Evolutionary conservation across 1,140 invertebrate genomes (phyloP), one percentile per base, ranked within the genome.

Genomic region (Akabosia matsudoensis): DNA sequence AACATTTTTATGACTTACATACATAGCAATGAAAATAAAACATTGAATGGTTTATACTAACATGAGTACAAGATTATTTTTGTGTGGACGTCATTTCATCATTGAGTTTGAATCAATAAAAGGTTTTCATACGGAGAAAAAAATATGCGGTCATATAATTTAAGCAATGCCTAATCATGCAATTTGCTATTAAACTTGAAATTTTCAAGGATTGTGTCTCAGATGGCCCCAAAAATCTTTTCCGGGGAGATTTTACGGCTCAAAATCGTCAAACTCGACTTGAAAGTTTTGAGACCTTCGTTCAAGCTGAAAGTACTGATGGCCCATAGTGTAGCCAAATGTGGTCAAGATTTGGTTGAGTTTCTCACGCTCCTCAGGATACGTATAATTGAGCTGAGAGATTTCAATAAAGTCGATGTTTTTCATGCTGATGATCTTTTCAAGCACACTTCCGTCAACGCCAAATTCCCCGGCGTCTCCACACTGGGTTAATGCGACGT

Each of bases 351-450:
- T 80, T 51, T 61, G 2, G 56, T 80, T 77, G 0, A 80, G 71
- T 37, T 80, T 78, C 14, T 73, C 24, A 14, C 74, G 52, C 61
- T 80, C 79, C 24, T 73, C 74, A 10, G 30, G 16, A 71, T 79
- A 70, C 16, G 61, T 51, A 54, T 54, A 77, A 52, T 80, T 80
- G 0, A 80, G 33, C 0, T 67, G 30, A 4, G 77, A 79, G 33
- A 79, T 79, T 37, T 80, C 79, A 73, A 80, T 75, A 37, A 80
- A 80, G 16, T 33, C 26, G 0, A 79, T 54, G 2, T 30, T 34
- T 3, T 72, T 70, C 22, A 80, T 26, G 2, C 1, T 13, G 24
- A 80, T 75, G 24, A 80, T 72, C 52, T 70, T 75, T 31, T 80
- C 75, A 13, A 80, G 45, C 10, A 80, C 77, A 0, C 76, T 64